phyloP scores from a whole-genome alignment of 2,888 invertebrate species.

The Panopea generosa region DNA sequence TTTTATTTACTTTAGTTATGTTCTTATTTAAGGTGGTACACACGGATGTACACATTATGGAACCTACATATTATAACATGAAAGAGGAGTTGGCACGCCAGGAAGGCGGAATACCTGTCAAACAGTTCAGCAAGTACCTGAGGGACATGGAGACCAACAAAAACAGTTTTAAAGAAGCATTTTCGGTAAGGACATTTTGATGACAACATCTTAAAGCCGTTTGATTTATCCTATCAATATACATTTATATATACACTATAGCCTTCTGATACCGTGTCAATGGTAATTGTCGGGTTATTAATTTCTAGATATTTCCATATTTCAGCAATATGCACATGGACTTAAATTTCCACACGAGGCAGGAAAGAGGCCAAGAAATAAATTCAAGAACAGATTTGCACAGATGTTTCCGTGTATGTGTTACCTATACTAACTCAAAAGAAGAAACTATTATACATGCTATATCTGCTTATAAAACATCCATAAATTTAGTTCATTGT shows the following conservation, averaged over 20 bases:
- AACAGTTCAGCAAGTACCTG: slow-evolving; percentile 60
- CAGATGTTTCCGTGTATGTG: slow-evolving; percentile 72
- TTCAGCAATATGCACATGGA: slow-evolving; percentile 63
- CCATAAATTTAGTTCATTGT: too few relatives aligned
- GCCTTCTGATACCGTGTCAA: too few relatives aligned
- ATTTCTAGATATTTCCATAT: too few relatives aligned
- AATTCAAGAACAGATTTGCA: slow-evolving; percentile 69
- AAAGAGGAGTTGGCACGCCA: slow-evolving; percentile 21
- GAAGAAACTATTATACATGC: too few relatives aligned
- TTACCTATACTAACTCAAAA: too few relatives aligned
- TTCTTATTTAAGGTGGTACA: too few relatives aligned
- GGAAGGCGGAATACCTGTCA: slow-evolving; percentile 52
- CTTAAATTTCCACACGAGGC: slow-evolving; percentile 62
- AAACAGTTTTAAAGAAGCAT: slow-evolving; percentile 58
- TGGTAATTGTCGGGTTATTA: too few relatives aligned
- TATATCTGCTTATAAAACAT: too few relatives aligned
- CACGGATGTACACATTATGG: slow-evolving; percentile 5
- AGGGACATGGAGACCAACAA: slow-evolving; percentile 57
- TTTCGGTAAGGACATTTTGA: slow-evolving; percentile 52
- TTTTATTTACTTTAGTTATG: too few relatives aligned
- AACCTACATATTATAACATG: slow-evolving; percentile 61
- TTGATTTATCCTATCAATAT: too few relatives aligned
- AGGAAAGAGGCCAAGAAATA: slow-evolving; percentile 67
- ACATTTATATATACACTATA: too few relatives aligned
- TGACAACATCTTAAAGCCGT: too few relatives aligned